Evolutionary conservation across 2,888 invertebrate species (phyloP), one percentile per base, ranked within the genome.

Genomic region (Meganola albula): DNA sequence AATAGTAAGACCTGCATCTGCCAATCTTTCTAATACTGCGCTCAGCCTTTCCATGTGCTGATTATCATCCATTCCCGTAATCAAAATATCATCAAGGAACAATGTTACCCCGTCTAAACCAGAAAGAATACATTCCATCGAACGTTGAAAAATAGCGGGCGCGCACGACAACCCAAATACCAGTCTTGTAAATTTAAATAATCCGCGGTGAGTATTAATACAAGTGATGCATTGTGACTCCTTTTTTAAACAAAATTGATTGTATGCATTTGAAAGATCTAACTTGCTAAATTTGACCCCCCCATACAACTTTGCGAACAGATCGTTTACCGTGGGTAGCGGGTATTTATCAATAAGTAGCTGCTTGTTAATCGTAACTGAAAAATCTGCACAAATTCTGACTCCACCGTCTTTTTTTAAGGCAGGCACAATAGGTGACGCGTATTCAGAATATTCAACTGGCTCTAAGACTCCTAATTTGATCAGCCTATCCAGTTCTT

Each of bases 401-500:
- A 37, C 18, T 1, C 11, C 11, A 2, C 38, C 37, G 14, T 37
- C 12, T n/a, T 8, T n/a, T 12, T 37, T 37, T 6, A 33, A 11
- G 2, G 33, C 30, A 1, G 33, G 33, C 2, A 37, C 37, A 1
- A 33, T 24, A 1, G 36, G 36, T 10, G 36, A 24, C 7, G 31
- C 36, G 7, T 37, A 49, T 2, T 34, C 30, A 1, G 48, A 37
- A 6, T 43, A 14, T 0, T 41, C 33, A 1, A 50, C 40, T 5
- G 42, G 48, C 26, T 40, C 26, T n/a, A 54, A 32, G 2, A 53
- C 37, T 4, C 44, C 51, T 25, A 43, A 20, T 1, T 8, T 2
- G 0, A 50, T 25, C 12, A 54, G 31, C 2, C 40, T 35, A 5
- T 50, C 44, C 3, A 55, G 18, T 24, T 53, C 55, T 6, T 31